Evolutionary conservation across 2,888 invertebrate species (phyloP), one percentile per base, ranked within the genome.

Genomic region (Kuschelorhynchus macadamiae): DNA sequence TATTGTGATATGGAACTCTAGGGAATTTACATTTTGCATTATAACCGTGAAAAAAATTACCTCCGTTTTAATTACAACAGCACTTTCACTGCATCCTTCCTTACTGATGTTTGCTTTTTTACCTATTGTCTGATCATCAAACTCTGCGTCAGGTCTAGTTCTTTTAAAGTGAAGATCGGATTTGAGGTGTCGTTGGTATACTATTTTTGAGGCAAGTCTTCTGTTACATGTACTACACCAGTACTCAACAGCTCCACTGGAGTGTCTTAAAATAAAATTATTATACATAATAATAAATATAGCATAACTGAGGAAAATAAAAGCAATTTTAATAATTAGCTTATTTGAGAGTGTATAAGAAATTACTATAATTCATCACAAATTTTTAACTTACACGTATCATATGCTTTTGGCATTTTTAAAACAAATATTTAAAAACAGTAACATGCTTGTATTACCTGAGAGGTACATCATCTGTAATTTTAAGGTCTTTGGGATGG

Each of bases 181-280:
- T 81, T 88, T 88, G 60, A 94, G 82, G 81, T 94, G 94, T 71
- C 91, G 88, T 71, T 92, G 91, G 81, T 92, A 94, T 73, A 92
- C 89, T 30, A 88, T 83, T 81, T 89, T 88, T 0, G 92, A 92
- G 11, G 92, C 91, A 7, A 94, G 85, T 57, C 90, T 87, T 57
- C 94, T 86, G 74, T 93, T 92, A 79, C 94, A 94, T 18, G 92
- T 91, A 63, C 90, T 90, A 78, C 94, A 94, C 92, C 92, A 93
- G 80, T 90, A 93, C 74, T 90, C 89, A 1, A 89, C 86, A 0
- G 87, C 81, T 21, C 32, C 64, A 67, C 77, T 79, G 0, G 81
- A 81, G 76, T 83, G 82, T 73, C 79, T 76, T 41, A 83, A 25
- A 7, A 7, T n/a, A n/a, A n/a, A n/a, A n/a, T n/a, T n/a, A n/a